Conservation (phyloP, 2,797 vertebrate genomes). For the Babyrousa celebensis region DNA sequence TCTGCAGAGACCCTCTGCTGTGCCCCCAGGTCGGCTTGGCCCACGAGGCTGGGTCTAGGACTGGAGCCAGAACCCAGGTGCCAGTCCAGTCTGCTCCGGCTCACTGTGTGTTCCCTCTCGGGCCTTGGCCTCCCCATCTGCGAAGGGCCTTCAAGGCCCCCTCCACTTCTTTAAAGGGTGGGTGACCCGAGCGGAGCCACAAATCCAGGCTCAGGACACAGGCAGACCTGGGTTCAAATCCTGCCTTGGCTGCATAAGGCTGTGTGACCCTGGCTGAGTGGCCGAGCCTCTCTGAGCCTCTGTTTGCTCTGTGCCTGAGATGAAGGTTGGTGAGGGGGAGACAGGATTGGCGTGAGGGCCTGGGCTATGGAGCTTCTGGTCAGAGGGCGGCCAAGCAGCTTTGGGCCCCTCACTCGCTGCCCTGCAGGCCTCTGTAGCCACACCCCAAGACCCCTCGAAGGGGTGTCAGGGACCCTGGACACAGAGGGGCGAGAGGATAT, state of each 20-base stretch:
- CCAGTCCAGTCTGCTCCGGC: accelerated
- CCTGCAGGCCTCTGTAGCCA: too few relatives aligned
- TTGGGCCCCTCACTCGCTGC: accelerated
- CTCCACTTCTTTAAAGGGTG: neutral
- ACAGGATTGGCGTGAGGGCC: accelerated
- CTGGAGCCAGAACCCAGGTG: neutral
- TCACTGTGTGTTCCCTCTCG: neutral
- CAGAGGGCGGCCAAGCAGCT: too few relatives aligned
- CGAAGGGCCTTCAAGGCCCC: too few relatives aligned
- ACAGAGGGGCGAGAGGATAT: neutral
- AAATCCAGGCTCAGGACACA: neutral
- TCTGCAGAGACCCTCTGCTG: neutral
- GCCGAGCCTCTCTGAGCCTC: neutral
- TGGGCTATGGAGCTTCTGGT: neutral
- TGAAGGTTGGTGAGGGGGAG: neutral
- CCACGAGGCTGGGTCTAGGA: neutral
- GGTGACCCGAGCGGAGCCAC: neutral
- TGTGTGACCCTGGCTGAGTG: neutral
- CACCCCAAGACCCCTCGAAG: accelerated
- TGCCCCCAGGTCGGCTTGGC: neutral
- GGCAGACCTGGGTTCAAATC: neutral
- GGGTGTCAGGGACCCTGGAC: neutral
- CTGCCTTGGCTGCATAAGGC: accelerated
- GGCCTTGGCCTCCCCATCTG: neutral
- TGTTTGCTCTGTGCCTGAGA: neutral